Base-by-base conservation (phyloP, 2,113 vertebrate genomes). In the Octodon degus region DNA sequence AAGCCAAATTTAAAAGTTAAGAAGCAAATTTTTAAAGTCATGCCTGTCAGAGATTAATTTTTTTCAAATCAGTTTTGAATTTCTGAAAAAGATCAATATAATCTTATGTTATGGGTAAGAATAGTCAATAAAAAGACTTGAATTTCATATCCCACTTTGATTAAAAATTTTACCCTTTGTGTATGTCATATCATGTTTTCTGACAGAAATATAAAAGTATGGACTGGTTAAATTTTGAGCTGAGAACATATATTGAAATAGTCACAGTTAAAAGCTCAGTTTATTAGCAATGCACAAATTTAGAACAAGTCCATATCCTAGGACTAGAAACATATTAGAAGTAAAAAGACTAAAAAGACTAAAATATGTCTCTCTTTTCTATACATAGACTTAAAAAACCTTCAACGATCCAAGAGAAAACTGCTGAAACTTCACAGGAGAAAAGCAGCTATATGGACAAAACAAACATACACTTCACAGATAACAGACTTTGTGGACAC, bases 51-150 rank as follows among this genome's bases (percentile, higher is more conserved):
- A 98, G 96, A 98, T 97, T 98, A 98, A 97, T 98, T 98, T 43
- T 98, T 98, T 98, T 98, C 97, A 98, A 98, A 97, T 97, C 93
- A 97, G 96, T 96, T 97, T 98, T 98, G 97, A 98, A 97, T 98
- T 98, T 98, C 93, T 97, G 97, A 98, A 93, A 97, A 90, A 98
- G 96, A 98, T 96, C 97, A 95, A 98, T 96, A 97, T 97, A 98
- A 95, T 96, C 97, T 86, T 94, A 96, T 88, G 97, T 96, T 95
- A 97, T 90, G 82, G 63, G 74, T 92, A 95, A 97, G 53, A 95
- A 94, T 96, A 98, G 98, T 98, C 89, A 98, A 94, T 83, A 72
- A 97, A 98, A 96, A 96, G 89, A 97, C 96, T 98, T 96, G 88
- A 93, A 97, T 93, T 96, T 93, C 93, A 93, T 95, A 68, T 83